Percentiles rank a stretch among this genome's conserved stretches.
Conservation (phyloP, 2,113 vertebrate genomes). For the Entosphenus tridentatus region DNA sequence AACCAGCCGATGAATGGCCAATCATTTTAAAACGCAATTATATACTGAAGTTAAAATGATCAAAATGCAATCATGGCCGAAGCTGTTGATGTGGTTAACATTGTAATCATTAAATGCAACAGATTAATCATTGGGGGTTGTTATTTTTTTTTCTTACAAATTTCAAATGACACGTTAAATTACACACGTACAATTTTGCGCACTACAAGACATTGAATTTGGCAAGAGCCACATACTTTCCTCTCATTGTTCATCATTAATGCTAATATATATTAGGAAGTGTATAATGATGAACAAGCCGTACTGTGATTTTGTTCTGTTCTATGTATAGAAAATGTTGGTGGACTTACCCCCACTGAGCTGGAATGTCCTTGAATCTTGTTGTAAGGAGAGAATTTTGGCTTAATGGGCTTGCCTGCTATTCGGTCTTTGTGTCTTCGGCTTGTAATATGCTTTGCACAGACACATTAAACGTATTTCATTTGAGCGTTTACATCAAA, state of each 20-base stretch:
- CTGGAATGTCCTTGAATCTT: slow-evolving; percentile 53
- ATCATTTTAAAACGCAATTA: too few relatives aligned
- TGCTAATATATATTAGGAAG: slow-evolving; percentile 8
- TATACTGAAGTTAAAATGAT: too few relatives aligned
- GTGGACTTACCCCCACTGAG: slow-evolving; percentile 48
- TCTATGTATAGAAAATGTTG: slow-evolving; percentile 8
- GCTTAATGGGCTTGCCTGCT: slow-evolving; percentile 81
- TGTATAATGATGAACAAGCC: slow-evolving; percentile 7
- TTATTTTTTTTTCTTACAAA: too few relatives aligned
- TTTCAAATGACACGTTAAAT: too few relatives aligned
- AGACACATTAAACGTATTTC: too few relatives aligned
- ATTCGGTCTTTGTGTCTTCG: slow-evolving; percentile 90
- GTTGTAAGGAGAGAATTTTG: slow-evolving; percentile 86
- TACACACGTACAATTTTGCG: not conserved
- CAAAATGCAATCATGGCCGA: too few relatives aligned
- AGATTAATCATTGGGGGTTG: too few relatives aligned
- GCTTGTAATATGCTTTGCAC: slow-evolving; percentile 77
- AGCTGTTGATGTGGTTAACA: too few relatives aligned
- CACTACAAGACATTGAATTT: not conserved
- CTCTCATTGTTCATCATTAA: slow-evolving; percentile 6
- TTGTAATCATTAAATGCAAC: too few relatives aligned
- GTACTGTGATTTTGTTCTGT: too few relatives aligned
- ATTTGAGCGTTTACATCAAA: too few relatives aligned
- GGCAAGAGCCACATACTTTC: slow-evolving; percentile 2
- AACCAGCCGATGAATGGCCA: too few relatives aligned